Conservation (phyloP, 2,797 vertebrate genomes). For the Oryzias dopingdopingensis region DNA sequence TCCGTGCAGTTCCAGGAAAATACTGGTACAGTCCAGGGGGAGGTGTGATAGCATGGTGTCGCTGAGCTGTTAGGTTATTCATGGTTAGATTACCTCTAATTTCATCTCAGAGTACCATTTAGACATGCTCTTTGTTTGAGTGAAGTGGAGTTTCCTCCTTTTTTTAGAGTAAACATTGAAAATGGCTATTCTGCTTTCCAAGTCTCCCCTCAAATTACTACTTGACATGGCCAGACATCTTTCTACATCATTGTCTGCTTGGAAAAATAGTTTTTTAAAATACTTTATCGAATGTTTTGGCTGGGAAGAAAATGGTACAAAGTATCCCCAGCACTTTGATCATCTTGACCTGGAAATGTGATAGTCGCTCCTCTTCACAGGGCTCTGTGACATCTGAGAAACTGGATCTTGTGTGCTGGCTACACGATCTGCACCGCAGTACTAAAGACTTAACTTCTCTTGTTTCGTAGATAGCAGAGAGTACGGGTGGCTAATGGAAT, state of each 20-base stretch:
- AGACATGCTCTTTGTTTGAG: slow-evolving; percentile 65
- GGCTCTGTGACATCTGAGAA: slow-evolving; percentile 71
- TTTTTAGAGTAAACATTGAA: slow-evolving; percentile 68
- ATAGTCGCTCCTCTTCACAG: slow-evolving; percentile 68
- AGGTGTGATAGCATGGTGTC: slow-evolving; percentile 55
- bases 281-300: slow-evolving; percentile 74
- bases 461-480: slow-evolving; percentile 56
- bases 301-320: slow-evolving; percentile 67
- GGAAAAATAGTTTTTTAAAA: slow-evolving; percentile 60
- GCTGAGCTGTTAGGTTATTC: slow-evolving; percentile 45
- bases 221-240: slow-evolving; percentile 64
- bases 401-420: slow-evolving; percentile 63
- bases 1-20: slow-evolving; percentile 61
- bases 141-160: slow-evolving; percentile 69
- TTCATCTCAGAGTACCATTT: slow-evolving; percentile 67
- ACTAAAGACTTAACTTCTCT: slow-evolving; percentile 71
- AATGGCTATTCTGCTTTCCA: slow-evolving; percentile 66
- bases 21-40: slow-evolving; percentile 49
- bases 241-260: slow-evolving; percentile 62
- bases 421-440: slow-evolving; percentile 58
- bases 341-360: slow-evolving; percentile 72
- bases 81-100: slow-evolving; percentile 67
- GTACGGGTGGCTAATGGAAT: slow-evolving; percentile 66
- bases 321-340: slow-evolving; percentile 70
- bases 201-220: slow-evolving; percentile 69